A percentile compares a stretch with the other conserved stretches of the same genome.
phyloP scores from a whole-genome alignment of 2,888 invertebrate species.

The Tribolium freemani region DNA sequence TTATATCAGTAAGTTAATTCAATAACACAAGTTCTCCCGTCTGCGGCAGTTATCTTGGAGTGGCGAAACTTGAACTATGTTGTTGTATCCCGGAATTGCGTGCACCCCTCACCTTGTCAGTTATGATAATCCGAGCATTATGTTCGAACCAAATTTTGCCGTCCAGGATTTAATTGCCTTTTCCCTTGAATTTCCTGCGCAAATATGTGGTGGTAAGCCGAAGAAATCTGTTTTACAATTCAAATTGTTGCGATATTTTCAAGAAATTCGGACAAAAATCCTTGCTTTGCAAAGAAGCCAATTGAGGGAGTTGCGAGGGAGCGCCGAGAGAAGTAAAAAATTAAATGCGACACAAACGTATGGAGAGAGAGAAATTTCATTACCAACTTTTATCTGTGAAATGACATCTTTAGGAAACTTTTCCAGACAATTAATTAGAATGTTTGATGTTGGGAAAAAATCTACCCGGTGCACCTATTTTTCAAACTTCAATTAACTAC shows the following conservation, averaged over 20 bases:
- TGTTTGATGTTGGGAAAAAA: neutral
- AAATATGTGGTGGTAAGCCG: slow-evolving; percentile 35
- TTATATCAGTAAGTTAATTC: slow-evolving; percentile 38
- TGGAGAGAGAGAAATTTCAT: slow-evolving; percentile 2
- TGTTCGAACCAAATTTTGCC: slow-evolving; percentile 44
- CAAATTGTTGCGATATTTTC: slow-evolving; percentile 34
- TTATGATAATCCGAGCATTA: slow-evolving; percentile 47
- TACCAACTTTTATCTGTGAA: neutral
- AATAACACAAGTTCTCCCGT: slow-evolving; percentile 40
- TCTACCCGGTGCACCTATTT: neutral
- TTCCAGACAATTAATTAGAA: slow-evolving; percentile 9
- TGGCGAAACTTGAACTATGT: slow-evolving; percentile 37
- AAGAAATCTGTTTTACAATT: slow-evolving; percentile 40
- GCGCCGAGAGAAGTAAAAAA: neutral
- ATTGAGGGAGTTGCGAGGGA: neutral
- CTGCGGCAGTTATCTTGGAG: slow-evolving; percentile 41
- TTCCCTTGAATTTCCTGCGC: slow-evolving; percentile 30
- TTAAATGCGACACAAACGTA: neutral
- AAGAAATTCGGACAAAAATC: slow-evolving; percentile 4
- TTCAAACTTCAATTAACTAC: slow-evolving; percentile 3
- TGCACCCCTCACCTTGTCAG: slow-evolving; percentile 43
- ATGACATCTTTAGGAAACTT: slow-evolving; percentile 7
- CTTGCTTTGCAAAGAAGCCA: neutral
- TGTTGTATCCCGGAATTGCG: slow-evolving; percentile 39
- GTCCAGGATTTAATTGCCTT: slow-evolving; percentile 48